A percentile compares a stretch with the other conserved stretches of the same genome.
These are phyloP conservation scores for Oryzias celebensis DNA, from an alignment of 2,113 vertebrate species.

Conservation along the genomic window DNA sequence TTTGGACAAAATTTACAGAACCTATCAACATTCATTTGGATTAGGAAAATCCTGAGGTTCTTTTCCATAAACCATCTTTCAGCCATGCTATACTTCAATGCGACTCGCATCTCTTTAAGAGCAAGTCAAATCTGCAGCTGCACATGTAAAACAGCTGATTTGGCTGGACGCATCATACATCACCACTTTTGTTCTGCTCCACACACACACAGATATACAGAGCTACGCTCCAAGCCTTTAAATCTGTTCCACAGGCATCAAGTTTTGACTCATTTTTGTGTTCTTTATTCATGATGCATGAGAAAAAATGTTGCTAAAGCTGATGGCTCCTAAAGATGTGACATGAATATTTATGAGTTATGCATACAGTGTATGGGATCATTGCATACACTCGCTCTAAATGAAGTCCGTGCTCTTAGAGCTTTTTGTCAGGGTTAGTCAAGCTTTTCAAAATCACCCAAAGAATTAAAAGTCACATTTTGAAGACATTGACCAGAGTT, in stretches of 20 bases:
- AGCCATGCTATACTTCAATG: slow-evolving; percentile 12
- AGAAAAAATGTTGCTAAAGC: slow-evolving; percentile 18
- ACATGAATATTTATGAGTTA: slow-evolving; percentile 49
- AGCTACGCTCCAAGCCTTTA: slow-evolving; percentile 18
- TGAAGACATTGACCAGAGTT: slow-evolving; percentile 4
- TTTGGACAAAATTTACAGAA: slow-evolving; percentile 22
- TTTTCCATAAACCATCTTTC: slow-evolving; percentile 51
- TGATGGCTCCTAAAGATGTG: slow-evolving; percentile 24
- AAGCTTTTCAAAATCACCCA: slow-evolving; percentile 18
- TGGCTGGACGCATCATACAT: slow-evolving; percentile 37
- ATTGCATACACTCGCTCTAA: slow-evolving; percentile 14
- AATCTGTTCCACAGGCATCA: slow-evolving; percentile 24
- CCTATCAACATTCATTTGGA: slow-evolving; percentile 21
- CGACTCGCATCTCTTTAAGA: slow-evolving; percentile 15
- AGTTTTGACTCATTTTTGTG: slow-evolving; percentile 29
- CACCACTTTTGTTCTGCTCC: slow-evolving; percentile 27
- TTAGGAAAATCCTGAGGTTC: slow-evolving; percentile 24
- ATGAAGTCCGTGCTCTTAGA: slow-evolving; percentile 12
- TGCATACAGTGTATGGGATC: slow-evolving; percentile 14
- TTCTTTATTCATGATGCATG: slow-evolving; percentile 47
- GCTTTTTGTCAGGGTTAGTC: slow-evolving; percentile 30
- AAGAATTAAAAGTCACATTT: slow-evolving; percentile 12
- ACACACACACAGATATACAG: neutral
- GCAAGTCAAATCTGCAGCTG: slow-evolving; percentile 40
- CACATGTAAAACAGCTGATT: slow-evolving; percentile 66